Evolutionary conservation across 2,797 vertebrate species (phyloP).

Genomic region (Rhinogobio ventralis): DNA sequence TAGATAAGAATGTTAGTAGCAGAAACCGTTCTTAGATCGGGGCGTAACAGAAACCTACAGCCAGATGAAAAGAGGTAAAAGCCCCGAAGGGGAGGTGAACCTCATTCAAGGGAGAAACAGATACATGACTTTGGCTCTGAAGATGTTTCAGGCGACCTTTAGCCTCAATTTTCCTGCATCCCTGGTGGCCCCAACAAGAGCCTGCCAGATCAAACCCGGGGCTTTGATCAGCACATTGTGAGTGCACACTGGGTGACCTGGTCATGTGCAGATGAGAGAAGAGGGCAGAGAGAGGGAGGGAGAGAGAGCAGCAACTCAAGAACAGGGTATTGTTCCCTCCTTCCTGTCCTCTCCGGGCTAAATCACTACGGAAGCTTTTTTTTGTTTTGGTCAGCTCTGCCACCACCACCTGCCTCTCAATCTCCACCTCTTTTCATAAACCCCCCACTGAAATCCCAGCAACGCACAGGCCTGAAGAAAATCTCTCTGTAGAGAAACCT

Average conservation of each 20-base stretch:
- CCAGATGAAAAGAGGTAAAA: slow-evolving; percentile 41
- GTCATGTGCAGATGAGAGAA: slow-evolving; percentile 55
- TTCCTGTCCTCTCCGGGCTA: slow-evolving; percentile 76
- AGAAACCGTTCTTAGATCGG: slow-evolving; percentile 28
- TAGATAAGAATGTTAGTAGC: not conserved
- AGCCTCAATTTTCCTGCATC: slow-evolving; percentile 54
- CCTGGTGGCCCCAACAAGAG: slow-evolving; percentile 55
- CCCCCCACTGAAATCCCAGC: slow-evolving; percentile 32
- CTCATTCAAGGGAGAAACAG: slow-evolving; percentile 47
- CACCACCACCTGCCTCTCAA: slow-evolving; percentile 40
- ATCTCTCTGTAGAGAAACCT: not conserved
- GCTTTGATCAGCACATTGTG: slow-evolving; percentile 78
- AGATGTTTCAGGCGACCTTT: slow-evolving; percentile 57
- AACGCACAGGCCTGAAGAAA: slow-evolving; percentile 20
- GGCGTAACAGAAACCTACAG: slow-evolving; percentile 62
- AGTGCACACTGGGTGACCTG: slow-evolving; percentile 66
- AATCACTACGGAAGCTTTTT: slow-evolving; percentile 67
- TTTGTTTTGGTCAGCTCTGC: slow-evolving; percentile 76
- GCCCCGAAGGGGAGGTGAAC: slow-evolving; percentile 35
- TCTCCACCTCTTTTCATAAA: slow-evolving; percentile 37
- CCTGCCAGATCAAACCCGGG: slow-evolving; percentile 41
- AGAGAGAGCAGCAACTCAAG: slow-evolving; percentile 68
- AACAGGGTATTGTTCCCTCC: slow-evolving; percentile 76
- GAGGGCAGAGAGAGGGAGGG: slow-evolving; percentile 55
- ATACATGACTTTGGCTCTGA: slow-evolving; percentile 58